phyloP scores from a whole-genome alignment of 2,797 vertebrate genomes.

The Delichon dasypus region DNA sequence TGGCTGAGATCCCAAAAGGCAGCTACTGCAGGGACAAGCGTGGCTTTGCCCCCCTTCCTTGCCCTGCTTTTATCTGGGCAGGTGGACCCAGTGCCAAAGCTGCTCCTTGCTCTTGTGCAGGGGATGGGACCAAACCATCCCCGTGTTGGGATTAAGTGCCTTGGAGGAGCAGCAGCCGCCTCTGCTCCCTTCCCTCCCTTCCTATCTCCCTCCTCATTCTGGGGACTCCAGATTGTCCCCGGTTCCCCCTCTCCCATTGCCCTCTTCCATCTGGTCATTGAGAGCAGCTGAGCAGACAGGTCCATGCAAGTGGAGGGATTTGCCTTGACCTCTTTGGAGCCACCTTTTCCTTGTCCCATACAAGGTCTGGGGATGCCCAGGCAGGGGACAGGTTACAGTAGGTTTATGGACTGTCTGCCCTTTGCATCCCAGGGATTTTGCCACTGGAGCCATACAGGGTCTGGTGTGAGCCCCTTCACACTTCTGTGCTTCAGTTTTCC shows the following conservation, averaged over 20 bases:
- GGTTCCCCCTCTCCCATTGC: fast-evolving
- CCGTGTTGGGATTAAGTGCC: slow-evolving; percentile 16
- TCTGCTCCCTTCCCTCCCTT: neutral
- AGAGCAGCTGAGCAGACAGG: neutral
- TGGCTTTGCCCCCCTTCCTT: neutral
- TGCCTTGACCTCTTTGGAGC: neutral
- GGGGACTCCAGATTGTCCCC: neutral
- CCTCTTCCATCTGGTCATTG: neutral
- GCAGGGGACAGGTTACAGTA: neutral
- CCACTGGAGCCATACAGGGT: neutral
- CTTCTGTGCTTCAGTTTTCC: slow-evolving; percentile 4
- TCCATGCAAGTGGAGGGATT: neutral
- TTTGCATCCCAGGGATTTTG: neutral
- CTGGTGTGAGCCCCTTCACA: neutral
- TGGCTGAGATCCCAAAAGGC: neutral
- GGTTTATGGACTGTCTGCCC: neutral
- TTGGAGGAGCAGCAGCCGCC: slow-evolving; percentile 38
- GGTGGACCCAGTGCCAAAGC: neutral
- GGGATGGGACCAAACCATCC: neutral
- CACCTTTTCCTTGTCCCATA: fast-evolving
- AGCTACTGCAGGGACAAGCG: fast-evolving
- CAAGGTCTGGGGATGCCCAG: neutral
- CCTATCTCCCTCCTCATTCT: neutral
- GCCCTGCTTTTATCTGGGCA: neutral
- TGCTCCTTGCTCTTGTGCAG: neutral